Base-by-base conservation (phyloP, 1,140 invertebrate genomes). In the Drosophila grimshawi region DNA sequence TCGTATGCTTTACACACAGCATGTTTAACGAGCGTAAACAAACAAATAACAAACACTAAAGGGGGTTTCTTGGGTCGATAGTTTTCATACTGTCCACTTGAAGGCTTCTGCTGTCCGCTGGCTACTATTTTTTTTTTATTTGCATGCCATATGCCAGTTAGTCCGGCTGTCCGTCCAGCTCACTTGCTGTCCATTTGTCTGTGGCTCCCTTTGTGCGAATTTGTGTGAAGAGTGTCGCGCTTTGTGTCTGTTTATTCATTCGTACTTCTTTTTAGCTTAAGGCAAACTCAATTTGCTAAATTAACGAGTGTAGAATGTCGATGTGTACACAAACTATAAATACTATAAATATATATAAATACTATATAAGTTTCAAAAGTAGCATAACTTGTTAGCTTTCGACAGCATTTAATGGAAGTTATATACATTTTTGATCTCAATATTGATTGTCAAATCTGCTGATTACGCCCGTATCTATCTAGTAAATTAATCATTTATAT, bases 221-320 rank as follows among this genome's bases (percentile, higher is more conserved):
- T 63, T 57, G 30, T 57, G 37, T 59, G 51, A 69, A 75, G 19
- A 19, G 51, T 70, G 61, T 43, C 39, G 8, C 2, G 56, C 60
- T 67, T 76, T 66, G 64, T 78, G n/a, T 78, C 19, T 65, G 48
- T 60, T 59, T 27, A 32, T 71, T 56, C 61, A 8, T 59, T 43
- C 30, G 43, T 35, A 43, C 59, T 46, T 43, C 63, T 33, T 49
- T 66, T 49, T 66, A 41, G 67, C 52, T 68, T 49, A 59, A 67
- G 53, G 52, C 67, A 41, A 70, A 72, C 63, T 71, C 35, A 89
- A 88, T 80, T 80, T 72, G 61, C 69, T 72, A 57, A 86, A 79
- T 71, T 79, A 76, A 81, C 59, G 66, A 35, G 30, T 48, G 27
- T 60, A n/a, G 0, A n/a, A n/a, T 43, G 8, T n/a, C n/a, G n/a